Conservation (phyloP, 1,140 invertebrate species). For the Lucilia cuprina region DNA sequence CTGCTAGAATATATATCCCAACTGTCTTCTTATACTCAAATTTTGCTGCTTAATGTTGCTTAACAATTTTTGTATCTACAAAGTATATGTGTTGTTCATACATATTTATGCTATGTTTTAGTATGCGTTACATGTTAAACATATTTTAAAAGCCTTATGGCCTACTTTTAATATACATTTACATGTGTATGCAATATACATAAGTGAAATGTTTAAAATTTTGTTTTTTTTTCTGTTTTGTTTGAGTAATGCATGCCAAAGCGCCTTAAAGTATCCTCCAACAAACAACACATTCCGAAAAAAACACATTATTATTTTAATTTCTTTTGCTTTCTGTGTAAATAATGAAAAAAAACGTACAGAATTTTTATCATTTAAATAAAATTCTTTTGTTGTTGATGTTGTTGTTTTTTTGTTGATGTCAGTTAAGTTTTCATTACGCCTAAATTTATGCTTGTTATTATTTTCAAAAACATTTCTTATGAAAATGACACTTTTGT, state of each 20-base stretch:
- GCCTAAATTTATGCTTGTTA: neutral
- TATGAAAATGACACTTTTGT: neutral
- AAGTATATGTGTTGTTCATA: neutral
- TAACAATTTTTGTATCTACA: neutral
- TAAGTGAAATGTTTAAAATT: neutral
- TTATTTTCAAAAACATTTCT: neutral
- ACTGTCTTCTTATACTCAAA: neutral
- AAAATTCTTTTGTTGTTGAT: neutral
- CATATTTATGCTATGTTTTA: neutral
- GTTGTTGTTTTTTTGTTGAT: too few species aligned
- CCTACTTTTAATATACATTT: neutral
- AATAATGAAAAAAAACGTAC: neutral
- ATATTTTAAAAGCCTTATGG: constrained; percentile 12
- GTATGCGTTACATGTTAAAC: neutral
- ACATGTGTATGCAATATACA: neutral
- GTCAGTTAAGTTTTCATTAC: neutral
- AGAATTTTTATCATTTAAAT: neutral
- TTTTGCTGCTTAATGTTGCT: too few species aligned
- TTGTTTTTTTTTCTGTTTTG: neutral
- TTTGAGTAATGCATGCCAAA: neutral
- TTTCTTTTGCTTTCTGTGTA: neutral
- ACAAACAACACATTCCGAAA: neutral
- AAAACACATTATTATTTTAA: neutral
- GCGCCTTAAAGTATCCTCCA: neutral
- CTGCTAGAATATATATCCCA: too few species aligned